A percentile compares a stretch with the other conserved stretches of the same genome.
Conservation (phyloP, 2,797 vertebrate genomes). For the Sorex maritimensis region DNA sequence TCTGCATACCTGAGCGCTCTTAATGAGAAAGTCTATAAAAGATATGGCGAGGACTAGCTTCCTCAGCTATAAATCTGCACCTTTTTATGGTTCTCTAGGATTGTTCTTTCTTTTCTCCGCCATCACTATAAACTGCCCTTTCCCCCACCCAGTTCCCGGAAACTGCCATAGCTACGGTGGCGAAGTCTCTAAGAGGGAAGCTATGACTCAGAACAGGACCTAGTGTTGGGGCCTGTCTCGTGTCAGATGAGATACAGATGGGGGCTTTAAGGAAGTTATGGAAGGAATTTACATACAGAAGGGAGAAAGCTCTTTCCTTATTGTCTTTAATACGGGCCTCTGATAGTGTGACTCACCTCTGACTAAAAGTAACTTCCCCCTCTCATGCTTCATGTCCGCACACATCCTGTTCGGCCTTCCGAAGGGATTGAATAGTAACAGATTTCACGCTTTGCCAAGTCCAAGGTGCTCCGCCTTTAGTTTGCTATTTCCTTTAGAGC, state of each 20-base stretch:
- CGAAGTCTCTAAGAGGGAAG: slow-evolving; percentile 26
- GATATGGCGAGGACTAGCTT: slow-evolving; percentile 71
- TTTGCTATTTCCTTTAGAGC: background rate
- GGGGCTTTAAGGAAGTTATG: background rate
- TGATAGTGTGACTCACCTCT: background rate
- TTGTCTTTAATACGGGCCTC: slow-evolving; percentile 13
- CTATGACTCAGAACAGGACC: slow-evolving; percentile 22
- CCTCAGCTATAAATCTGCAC: slow-evolving; percentile 84
- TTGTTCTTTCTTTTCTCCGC: slow-evolving; percentile 48
- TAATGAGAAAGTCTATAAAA: slow-evolving; percentile 87
- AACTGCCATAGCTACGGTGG: slow-evolving; percentile 37
- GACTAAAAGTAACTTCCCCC: slow-evolving; percentile 3
- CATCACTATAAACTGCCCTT: slow-evolving; percentile 50
- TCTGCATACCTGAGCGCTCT: slow-evolving; percentile 84
- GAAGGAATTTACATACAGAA: slow-evolving; percentile 1
- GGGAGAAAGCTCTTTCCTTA: background rate
- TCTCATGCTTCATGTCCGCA: background rate
- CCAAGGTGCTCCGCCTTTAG: background rate
- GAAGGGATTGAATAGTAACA: slow-evolving; percentile 50
- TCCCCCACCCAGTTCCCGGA: background rate
- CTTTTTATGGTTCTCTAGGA: slow-evolving; percentile 79
- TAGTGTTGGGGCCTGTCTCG: background rate
- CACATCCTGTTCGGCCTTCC: slow-evolving; percentile 9
- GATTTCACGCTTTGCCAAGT: slow-evolving; percentile 8
- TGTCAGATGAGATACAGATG: slow-evolving; percentile 23